These are phyloP conservation scores for Dichetophora obliterata DNA, from an alignment of 2,888 invertebrate genomes.

Conservation along the genomic window DNA sequence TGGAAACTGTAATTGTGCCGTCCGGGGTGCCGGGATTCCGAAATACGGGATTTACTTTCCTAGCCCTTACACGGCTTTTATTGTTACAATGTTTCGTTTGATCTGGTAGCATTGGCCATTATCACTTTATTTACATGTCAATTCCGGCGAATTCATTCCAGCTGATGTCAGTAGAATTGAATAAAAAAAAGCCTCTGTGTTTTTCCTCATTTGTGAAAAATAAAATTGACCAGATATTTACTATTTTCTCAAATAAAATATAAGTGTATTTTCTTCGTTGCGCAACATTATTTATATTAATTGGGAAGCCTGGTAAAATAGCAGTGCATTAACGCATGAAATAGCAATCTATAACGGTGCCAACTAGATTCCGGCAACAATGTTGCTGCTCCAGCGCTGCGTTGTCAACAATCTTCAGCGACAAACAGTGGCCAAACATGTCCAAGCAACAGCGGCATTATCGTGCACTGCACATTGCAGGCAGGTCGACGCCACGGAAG, in stretches of 20 bases:
- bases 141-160: neutral
- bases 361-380: neutral
- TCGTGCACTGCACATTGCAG: neutral
- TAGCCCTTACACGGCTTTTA: no score
- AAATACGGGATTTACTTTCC: no score
- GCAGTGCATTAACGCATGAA: neutral
- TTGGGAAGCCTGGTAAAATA: no score
- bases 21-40: no score
- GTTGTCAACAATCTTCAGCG: neutral
- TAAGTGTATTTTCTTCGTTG: no score
- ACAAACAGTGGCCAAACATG: neutral
- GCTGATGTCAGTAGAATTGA: neutral
- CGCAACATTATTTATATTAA: neutral
- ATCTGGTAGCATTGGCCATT: neutral
- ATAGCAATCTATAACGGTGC: neutral
- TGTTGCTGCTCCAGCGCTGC: constrained; percentile 23
- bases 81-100: no score
- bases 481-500: constrained; percentile 23
- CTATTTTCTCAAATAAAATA: neutral
- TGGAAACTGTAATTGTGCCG: no score
- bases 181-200: constrained; percentile 1
- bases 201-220: neutral
- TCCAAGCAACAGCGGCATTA: constrained; percentile 18
- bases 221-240: neutral
- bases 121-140: constrained; percentile 2